Conservation (phyloP, 2,888 invertebrate species). For the Smittia aterrima region DNA sequence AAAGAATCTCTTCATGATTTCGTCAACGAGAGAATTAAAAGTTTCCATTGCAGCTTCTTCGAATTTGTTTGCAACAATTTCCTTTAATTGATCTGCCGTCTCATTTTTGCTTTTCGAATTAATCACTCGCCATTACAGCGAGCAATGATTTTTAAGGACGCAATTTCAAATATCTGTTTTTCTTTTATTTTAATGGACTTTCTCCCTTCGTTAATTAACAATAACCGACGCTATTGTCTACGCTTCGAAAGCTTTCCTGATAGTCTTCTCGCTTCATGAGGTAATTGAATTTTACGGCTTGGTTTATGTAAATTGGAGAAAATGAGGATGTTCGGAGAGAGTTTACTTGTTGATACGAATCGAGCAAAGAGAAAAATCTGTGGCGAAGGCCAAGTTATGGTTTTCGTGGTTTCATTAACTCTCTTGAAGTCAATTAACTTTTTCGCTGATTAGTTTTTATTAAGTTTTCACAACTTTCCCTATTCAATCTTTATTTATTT, state of each 20-base stretch:
- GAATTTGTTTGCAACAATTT: neutral
- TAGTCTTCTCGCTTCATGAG: slow-evolving; percentile 30
- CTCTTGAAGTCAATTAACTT: neutral
- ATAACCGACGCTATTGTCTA: slow-evolving; percentile 26
- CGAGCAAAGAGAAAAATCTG: neutral
- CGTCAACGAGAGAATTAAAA: too few species aligned
- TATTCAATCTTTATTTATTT: slow-evolving; percentile 1
- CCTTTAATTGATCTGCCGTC: neutral
- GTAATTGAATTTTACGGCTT: slow-evolving; percentile 37
- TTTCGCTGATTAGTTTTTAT: slow-evolving; percentile 5
- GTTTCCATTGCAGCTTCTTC: too few species aligned
- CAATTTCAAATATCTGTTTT: slow-evolving; percentile 30
- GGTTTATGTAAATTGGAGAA: slow-evolving; percentile 20
- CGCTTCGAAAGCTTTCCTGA: slow-evolving; percentile 12
- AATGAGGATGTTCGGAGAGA: slow-evolving; percentile 2
- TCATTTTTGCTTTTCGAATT: neutral
- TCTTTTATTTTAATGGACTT: slow-evolving; percentile 33
- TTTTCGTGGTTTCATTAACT: slow-evolving; percentile 8
- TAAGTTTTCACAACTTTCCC: neutral
- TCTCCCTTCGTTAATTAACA: slow-evolving; percentile 39
- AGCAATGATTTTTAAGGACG: slow-evolving; percentile 19
- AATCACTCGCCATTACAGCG: neutral
- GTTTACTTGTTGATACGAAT: slow-evolving; percentile 13
- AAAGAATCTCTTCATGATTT: neutral
- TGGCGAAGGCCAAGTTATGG: neutral